These are phyloP conservation scores for Amia ocellicauda DNA, from an alignment of 2,113 vertebrate species.

Conservation along the genomic window DNA sequence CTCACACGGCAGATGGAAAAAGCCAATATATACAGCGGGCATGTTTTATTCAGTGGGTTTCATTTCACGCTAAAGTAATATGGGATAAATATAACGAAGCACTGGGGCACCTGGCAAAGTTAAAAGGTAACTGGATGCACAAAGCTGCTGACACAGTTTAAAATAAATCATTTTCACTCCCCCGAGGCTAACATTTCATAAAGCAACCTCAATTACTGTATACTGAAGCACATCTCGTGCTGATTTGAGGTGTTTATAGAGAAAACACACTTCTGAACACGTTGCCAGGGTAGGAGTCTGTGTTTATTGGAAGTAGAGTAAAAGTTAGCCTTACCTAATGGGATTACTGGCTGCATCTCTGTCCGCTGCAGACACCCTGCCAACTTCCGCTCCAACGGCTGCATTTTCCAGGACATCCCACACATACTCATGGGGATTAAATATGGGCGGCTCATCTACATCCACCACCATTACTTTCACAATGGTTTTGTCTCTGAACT, in stretches of 20 bases:
- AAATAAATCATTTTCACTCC: constrained; percentile 61
- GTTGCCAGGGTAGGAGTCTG: not conserved
- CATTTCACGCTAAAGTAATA: constrained; percentile 65
- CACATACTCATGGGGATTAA: constrained; percentile 58
- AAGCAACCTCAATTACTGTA: not conserved
- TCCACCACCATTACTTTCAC: constrained; percentile 80
- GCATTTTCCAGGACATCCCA: constrained; percentile 78
- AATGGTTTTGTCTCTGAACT: constrained; percentile 71
- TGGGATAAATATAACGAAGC: constrained; percentile 66
- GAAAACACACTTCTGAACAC: not conserved
- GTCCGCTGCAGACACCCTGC: constrained; percentile 74
- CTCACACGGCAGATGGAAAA: constrained; percentile 52
- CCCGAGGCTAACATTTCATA: constrained; percentile 40
- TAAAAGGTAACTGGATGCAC: constrained; percentile 60
- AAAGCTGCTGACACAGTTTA: constrained; percentile 48
- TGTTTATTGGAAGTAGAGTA: not conserved
- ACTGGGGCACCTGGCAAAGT: constrained; percentile 50
- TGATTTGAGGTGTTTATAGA: not conserved
- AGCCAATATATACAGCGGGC: constrained; percentile 47
- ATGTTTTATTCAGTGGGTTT: constrained; percentile 68
- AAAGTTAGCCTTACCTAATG: constrained; percentile 66
- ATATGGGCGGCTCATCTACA: constrained; percentile 86
- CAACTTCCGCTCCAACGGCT: constrained; percentile 60
- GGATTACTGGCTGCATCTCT: constrained; percentile 67
- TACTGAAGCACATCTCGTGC: constrained; percentile 3